phyloP scores from a whole-genome alignment of 2,113 vertebrate genomes.

The Salminus brasiliensis region DNA sequence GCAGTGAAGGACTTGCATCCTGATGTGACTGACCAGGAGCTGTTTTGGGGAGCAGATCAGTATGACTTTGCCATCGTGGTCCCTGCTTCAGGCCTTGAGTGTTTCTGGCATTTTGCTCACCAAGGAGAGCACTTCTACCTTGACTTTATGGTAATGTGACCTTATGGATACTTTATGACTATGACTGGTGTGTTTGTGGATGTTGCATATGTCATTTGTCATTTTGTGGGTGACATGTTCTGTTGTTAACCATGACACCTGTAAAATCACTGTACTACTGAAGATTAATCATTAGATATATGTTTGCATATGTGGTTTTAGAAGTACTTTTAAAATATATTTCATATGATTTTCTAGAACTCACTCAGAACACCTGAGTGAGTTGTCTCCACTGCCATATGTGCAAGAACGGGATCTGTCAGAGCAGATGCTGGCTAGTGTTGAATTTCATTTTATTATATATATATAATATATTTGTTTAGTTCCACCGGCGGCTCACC shows the following conservation, averaged over 20 bases:
- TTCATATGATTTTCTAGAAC: too few relatives aligned
- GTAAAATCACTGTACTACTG: not conserved
- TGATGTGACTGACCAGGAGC: slow-evolving; percentile 67
- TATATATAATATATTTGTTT: too few relatives aligned
- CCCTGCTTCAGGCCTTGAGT: slow-evolving; percentile 71
- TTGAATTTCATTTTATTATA: too few relatives aligned
- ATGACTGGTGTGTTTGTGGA: not conserved
- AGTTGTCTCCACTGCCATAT: too few relatives aligned
- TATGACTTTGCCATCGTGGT: slow-evolving; percentile 88
- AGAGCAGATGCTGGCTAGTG: too few relatives aligned
- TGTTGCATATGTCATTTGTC: not conserved
- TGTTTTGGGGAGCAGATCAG: slow-evolving; percentile 79
- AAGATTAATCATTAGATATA: too few relatives aligned
- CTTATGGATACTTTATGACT: not conserved
- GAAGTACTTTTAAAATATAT: too few relatives aligned
- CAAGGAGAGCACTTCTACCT: slow-evolving; percentile 86
- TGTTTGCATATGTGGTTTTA: too few relatives aligned
- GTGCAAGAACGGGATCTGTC: too few relatives aligned
- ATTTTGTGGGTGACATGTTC: not conserved
- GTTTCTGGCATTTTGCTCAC: slow-evolving; percentile 92
- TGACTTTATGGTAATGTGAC: slow-evolving; percentile 83
- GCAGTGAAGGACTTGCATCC: slow-evolving; percentile 64
- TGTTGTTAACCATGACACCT: not conserved
- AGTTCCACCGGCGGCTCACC: too few relatives aligned
- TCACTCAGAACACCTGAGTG: too few relatives aligned